Base-by-base conservation (phyloP, 37 sponge, comb jelly and placozoan species). In the Spongilla lacustris region DNA sequence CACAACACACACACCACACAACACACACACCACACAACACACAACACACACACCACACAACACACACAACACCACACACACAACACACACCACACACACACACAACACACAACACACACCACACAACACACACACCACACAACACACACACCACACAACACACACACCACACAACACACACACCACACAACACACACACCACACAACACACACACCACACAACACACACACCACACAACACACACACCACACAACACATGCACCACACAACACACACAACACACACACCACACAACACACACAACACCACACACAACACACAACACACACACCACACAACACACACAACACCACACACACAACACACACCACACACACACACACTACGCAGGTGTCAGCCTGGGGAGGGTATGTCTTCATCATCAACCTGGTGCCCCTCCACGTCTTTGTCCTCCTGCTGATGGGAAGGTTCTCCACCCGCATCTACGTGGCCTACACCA, bases 381-480 rank as follows among this genome's bases (percentile, higher is more conserved):
- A 33, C 80, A 66, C 80, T n/a, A 36, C 69, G 9, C 83, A 97
- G 98, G 98, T 98, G 72, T 99, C 99, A 31, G 99, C 99, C 11
- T 99, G 99, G 99, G 99, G 99, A 46, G 99, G 99, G 2, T 99
- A 99, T 75, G 99, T 99, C 26, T 99, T 99, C 86, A 99, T 99
- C 73, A 99, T 95, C 84, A 97, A 97, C 84, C 90, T 99, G 38
- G 78, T 99, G 29, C 99, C 99, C 26, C 94, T 99, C 9, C 99
- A 99, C 79, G 91, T 96, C 26, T 94, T 94, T 77, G 91, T 91
- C 0, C 84, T 99, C 58, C 93, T 99, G 35, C 92, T 99, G 31
- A 99, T 99, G 98, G 99, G 99, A n/a, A 58, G 96, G 14, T 99
- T 85, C 91, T 97, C 96, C 50, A 90, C 6, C 48, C 85, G 91